These are phyloP conservation scores for Ceratitis capitata DNA, from an alignment of 1,140 invertebrate species.

Conservation along the genomic window DNA sequence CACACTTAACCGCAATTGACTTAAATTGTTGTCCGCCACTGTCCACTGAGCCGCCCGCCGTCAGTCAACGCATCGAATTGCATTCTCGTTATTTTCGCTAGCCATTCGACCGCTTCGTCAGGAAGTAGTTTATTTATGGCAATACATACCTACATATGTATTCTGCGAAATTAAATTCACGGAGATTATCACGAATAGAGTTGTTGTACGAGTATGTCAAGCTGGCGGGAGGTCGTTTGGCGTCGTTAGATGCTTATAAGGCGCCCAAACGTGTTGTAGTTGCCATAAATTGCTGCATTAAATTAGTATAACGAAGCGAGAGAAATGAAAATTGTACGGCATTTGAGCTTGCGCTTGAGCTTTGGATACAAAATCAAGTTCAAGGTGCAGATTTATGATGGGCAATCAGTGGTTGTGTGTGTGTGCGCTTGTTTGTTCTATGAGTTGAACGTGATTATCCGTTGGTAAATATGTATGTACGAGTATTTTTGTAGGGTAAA, in stretches of 20 bases:
- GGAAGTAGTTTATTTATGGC: slow-evolving; percentile 5
- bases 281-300: neutral
- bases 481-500: too few relatives aligned
- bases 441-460: neutral
- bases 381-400: neutral
- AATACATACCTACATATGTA: neutral
- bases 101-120: neutral
- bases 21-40: neutral
- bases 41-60: neutral
- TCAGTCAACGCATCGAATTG: neutral
- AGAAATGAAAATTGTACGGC: neutral
- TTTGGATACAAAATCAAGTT: neutral
- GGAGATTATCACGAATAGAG: neutral
- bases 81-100: neutral
- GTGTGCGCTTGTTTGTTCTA: neutral
- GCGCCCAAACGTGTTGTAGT: neutral
- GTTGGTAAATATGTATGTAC: neutral
- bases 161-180: slow-evolving; percentile 18
- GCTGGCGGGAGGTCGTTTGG: neutral
- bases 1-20: neutral
- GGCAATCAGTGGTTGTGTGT: neutral
- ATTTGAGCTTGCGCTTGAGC: too few relatives aligned
- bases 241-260: neutral
- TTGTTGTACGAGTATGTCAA: neutral
- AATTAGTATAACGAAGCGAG: neutral